These are phyloP conservation scores for Scomber colias DNA, from an alignment of 2,113 vertebrate species.

Conservation along the genomic window DNA sequence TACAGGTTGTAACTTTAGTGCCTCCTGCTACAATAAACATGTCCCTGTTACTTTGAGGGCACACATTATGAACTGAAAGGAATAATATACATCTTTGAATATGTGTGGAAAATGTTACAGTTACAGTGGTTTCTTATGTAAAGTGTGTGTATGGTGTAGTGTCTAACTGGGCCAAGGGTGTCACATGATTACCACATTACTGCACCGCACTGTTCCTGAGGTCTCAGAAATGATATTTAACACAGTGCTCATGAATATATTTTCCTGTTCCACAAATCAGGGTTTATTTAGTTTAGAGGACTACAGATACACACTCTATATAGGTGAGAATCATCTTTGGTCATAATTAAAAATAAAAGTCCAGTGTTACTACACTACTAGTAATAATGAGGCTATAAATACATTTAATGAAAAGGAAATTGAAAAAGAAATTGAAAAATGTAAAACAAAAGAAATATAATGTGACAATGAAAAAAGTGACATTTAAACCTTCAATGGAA, in stretches of 20 bases:
- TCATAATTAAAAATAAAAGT: too few species aligned
- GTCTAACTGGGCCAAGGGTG: not conserved
- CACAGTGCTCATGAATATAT: slow-evolving; percentile 9
- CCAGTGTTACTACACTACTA: too few species aligned
- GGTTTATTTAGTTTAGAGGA: not conserved
- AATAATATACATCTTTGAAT: not conserved
- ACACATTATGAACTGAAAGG: not conserved
- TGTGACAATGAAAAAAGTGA: too few species aligned
- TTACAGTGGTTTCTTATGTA: not conserved
- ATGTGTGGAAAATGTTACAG: slow-evolving; percentile 15
- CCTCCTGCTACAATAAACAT: not conserved
- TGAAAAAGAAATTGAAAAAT: too few species aligned
- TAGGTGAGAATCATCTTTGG: not conserved
- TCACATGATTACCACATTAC: slow-evolving; percentile 1
- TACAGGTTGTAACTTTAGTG: not conserved
- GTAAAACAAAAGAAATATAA: too few species aligned
- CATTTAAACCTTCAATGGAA: too few species aligned
- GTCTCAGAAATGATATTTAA: slow-evolving; percentile 10
- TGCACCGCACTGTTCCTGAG: not conserved
- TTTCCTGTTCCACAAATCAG: not conserved
- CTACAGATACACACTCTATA: not conserved
- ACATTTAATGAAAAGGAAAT: too few species aligned
- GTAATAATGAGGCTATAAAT: too few species aligned
- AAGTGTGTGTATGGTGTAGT: not conserved
- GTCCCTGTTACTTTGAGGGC: not conserved